These are phyloP conservation scores for Diceros bicornis DNA, from an alignment of 2,797 vertebrate genomes.

Conservation along the genomic window DNA sequence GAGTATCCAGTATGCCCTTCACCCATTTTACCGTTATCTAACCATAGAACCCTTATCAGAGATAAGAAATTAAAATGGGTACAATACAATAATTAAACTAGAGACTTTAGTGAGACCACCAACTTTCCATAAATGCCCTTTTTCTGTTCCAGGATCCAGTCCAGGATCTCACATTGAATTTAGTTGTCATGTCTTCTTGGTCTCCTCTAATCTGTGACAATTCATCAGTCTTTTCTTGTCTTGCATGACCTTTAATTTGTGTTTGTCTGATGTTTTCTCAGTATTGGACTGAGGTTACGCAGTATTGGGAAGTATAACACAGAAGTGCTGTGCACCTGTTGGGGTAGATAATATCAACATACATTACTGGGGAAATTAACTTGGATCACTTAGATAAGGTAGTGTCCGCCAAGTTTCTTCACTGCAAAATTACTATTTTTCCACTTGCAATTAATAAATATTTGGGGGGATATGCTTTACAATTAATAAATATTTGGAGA, in stretches of 20 bases:
- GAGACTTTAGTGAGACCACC: not conserved
- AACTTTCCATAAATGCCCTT: not conserved
- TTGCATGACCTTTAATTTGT: constrained; percentile 62
- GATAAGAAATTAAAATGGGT: not conserved
- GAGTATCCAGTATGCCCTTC: not conserved
- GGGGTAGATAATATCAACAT: not conserved
- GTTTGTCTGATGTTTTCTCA: constrained; percentile 4
- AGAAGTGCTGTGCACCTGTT: not conserved
- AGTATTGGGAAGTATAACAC: not conserved
- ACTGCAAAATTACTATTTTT: not conserved
- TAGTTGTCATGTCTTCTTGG: not conserved
- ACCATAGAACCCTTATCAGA: not conserved
- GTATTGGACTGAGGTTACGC: constrained; percentile 41
- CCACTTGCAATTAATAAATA: not conserved
- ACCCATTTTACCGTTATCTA: not conserved
- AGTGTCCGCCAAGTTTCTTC: not conserved
- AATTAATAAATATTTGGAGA: not conserved
- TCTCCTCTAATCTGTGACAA: constrained; percentile 24
- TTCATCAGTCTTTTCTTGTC: constrained; percentile 22
- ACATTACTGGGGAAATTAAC: not conserved
- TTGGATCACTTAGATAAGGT: constrained; percentile 30
- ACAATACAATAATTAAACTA: not conserved
- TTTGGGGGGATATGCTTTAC: not conserved
- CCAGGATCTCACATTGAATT: not conserved
- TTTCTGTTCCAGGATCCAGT: not conserved